These are phyloP conservation scores for Schizothorax lantsangensis DNA, from an alignment of 2,797 vertebrate species.

Conservation along the genomic window DNA sequence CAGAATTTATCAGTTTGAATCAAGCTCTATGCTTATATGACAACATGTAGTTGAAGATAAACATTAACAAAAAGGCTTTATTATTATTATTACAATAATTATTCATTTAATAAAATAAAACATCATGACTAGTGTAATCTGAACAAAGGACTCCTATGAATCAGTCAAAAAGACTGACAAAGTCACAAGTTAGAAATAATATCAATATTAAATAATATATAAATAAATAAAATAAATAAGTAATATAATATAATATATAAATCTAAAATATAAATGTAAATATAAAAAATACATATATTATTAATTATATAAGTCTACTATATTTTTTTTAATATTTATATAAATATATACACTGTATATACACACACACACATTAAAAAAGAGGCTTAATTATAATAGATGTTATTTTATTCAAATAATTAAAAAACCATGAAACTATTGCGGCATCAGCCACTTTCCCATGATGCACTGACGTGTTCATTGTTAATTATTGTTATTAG, in stretches of 20 bases:
- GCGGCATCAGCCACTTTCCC: neutral
- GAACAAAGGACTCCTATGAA: neutral
- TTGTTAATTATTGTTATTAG: neutral
- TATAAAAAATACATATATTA: no score
- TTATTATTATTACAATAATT: neutral
- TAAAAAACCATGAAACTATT: neutral
- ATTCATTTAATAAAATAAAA: neutral
- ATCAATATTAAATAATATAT: neutral
- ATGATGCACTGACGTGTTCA: neutral
- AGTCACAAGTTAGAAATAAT: neutral
- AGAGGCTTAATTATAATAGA: neutral
- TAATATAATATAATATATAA: no score
- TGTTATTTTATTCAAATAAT: neutral
- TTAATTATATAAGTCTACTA: no score
- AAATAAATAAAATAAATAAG: no score
- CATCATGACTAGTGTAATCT: neutral
- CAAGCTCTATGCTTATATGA: neutral
- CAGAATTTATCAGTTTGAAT: no score
- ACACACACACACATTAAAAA: no score
- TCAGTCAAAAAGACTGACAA: neutral
- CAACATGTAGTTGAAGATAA: neutral
- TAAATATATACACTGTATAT: no score
- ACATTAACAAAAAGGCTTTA: neutral
- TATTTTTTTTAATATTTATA: no score
- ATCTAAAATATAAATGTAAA: no score